Conservation (phyloP, 2,113 vertebrate species). For the Paratilapia polleni region DNA sequence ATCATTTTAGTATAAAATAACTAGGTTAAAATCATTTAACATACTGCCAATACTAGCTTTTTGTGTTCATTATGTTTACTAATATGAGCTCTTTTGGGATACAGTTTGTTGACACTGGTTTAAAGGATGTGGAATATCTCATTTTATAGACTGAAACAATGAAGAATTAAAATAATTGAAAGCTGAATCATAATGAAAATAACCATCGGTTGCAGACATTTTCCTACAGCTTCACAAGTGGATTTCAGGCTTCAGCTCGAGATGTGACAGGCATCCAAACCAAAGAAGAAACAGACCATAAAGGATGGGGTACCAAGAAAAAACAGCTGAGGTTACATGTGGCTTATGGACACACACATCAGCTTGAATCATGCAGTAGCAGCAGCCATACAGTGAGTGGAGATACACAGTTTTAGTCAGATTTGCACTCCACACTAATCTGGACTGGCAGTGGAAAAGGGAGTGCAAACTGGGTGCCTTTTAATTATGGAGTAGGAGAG, state of each 20-base stretch:
- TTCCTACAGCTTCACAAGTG: no score
- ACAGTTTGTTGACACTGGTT: background rate
- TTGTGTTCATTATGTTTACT: background rate
- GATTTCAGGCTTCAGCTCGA: no score
- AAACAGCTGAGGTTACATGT: no score
- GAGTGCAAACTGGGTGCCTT: background rate
- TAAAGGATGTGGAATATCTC: background rate
- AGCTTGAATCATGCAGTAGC: no score
- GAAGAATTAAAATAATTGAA: background rate
- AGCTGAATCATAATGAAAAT: background rate
- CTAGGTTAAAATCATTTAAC: background rate
- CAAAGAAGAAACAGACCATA: no score
- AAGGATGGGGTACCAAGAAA: no score
- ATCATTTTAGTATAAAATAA: background rate
- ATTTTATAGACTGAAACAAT: constrained; percentile 12
- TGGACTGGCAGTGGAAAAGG: background rate
- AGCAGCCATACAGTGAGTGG: background rate
- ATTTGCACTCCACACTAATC: background rate
- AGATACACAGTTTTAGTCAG: background rate
- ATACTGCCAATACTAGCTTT: background rate
- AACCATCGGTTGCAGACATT: background rate
- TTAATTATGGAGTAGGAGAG: background rate
- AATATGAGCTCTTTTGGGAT: background rate
- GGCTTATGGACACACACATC: background rate
- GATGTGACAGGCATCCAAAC: no score